Percentiles rank a stretch among this genome's conserved stretches.
Conservation (phyloP, 2,797 vertebrate species). For the Anniella stebbinsi region DNA sequence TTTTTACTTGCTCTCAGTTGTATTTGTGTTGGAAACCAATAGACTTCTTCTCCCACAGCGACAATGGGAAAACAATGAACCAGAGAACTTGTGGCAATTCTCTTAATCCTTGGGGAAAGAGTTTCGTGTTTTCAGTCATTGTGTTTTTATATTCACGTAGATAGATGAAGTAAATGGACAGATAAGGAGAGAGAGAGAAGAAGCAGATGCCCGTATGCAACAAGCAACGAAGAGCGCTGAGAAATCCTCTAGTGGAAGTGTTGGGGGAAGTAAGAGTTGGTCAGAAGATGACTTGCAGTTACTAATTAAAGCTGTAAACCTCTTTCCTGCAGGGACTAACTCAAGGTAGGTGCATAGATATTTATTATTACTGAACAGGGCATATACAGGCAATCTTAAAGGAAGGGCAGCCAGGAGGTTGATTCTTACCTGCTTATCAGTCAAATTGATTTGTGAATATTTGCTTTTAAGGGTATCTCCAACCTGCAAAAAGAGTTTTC, state of each 20-base stretch:
- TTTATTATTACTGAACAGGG: not conserved
- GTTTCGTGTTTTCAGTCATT: not conserved
- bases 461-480: not conserved
- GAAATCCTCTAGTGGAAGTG: conserved; percentile 84
- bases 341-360: conserved; percentile 84
- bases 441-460: conserved; percentile 10
- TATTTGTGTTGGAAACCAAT: not conserved
- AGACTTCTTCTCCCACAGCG: not conserved
- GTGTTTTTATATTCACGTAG: conserved; percentile 77
- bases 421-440: conserved; percentile 1
- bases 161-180: conserved; percentile 93
- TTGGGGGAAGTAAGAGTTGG: conserved; percentile 89
- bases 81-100: not conserved
- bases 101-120: not conserved
- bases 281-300: conserved; percentile 96
- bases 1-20: not conserved
- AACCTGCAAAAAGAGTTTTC: not conserved
- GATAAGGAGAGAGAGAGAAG: conserved; percentile 91
- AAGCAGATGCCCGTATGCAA: conserved; percentile 90
- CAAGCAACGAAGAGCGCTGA: conserved; percentile 89
- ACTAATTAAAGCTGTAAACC: conserved; percentile 98
- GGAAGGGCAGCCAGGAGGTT: not conserved
- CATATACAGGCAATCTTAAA: conserved; percentile 11
- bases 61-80: not conserved
- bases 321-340: conserved; percentile 98